Base-by-base conservation (phyloP, 2,797 vertebrate genomes). In the Telmatherina bonti region DNA sequence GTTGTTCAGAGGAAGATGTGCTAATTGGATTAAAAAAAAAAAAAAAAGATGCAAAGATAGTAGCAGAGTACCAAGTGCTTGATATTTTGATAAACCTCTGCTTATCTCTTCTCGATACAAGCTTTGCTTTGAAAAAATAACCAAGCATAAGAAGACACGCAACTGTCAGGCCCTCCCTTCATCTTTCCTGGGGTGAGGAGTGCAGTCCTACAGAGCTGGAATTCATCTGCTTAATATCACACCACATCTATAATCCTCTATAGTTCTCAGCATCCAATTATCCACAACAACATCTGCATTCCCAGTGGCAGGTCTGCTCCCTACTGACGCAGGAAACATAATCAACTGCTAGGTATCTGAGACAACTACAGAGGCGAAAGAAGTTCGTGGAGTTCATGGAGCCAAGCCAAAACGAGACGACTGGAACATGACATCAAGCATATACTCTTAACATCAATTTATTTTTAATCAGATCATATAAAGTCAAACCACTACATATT, bases 201-300 rank as follows among this genome's bases (percentile, higher is more conserved):
- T 51, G 76, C 62, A 72, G 49, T 59, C 56, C 61, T 76, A 43
- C 54, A 67, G 69, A 82, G 76, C 72, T 78, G 63, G 64, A 75
- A 74, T 70, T 84, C 67, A 86, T 88, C 77, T 82, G 75, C 65
- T 74, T 74, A 69, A 77, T 67, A 84, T 86, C 70, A 70, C 74
- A 63, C 72, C 61, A 74, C 43, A 52, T 73, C 62, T 47, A 81
- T 70, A 85, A 85, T 87, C 85, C 75, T 82, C 76, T 26, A 47
- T 71, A 61, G 74, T 84, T 69, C 70, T 64, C 76, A 9, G 61
- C 62, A 72, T 72, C 67, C 84, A 90, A 89, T 91, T 88, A 87
- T 83, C 78, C 67, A 54, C 26, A 16, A 82, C 76, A 88, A 83
- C 88, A 92, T 90, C 88, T 90, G 88, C 79, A 72, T 27, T 35